phyloP scores from a whole-genome alignment of 2,797 vertebrate genomes.

The Pseudochirops cupreus region DNA sequence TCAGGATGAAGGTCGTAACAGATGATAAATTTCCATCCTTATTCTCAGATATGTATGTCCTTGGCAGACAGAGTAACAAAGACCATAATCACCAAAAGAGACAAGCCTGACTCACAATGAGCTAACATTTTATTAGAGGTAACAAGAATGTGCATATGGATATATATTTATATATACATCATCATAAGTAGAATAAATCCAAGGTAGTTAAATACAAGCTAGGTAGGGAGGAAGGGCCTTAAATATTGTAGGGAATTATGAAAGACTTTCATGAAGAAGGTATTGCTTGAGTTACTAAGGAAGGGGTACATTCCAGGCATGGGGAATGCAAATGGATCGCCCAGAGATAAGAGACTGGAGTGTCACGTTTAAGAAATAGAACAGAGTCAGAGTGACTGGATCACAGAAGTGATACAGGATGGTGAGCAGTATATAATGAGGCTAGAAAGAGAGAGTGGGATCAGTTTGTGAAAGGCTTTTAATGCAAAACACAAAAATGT shows the following conservation, averaged over 20 bases:
- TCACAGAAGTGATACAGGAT: background rate
- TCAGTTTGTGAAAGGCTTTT: background rate
- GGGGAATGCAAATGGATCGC: background rate
- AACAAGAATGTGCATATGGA: background rate
- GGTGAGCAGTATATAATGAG: background rate
- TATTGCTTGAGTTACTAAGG: background rate
- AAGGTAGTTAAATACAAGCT: background rate
- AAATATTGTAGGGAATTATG: background rate
- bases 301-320: background rate
- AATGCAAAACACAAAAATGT: background rate
- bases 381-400: background rate
- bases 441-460: background rate
- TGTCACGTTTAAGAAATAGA: background rate
- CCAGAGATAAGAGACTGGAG: background rate
- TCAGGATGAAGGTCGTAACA: background rate
- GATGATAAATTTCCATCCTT: background rate
- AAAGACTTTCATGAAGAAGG: background rate
- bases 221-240: background rate
- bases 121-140: background rate
- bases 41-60: background rate
- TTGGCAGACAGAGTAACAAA: background rate
- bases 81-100: background rate
- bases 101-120: background rate
- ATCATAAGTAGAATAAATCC: background rate
- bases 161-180: background rate